Evolutionary conservation across 2,797 vertebrate species (phyloP), one percentile per base, ranked within the genome.

Genomic region (Darevskia mixta): DNA sequence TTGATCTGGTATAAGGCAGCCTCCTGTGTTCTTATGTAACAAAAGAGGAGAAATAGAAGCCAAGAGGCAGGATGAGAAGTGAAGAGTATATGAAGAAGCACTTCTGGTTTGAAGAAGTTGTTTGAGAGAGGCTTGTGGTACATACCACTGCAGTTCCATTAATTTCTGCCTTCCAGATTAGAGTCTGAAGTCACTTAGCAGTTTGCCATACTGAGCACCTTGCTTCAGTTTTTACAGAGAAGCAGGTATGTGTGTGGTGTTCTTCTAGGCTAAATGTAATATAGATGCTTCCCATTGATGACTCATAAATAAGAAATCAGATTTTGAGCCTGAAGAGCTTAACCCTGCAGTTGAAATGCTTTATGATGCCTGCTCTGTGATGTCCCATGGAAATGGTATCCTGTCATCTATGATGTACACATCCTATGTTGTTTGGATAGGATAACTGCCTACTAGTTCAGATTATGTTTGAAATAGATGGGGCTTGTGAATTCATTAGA

Each of bases 231-330:
- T 85, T 80, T 79, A 82, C 25, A 15, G 20, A 71, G 41, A 11
- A 58, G 7, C 20, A 90, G 89, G 90, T 92, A 93, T 93, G 91
- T 92, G 87, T 94, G 82, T 87, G 90, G 64, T 91, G 88, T 81
- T 75, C 89, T 90, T 94, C 89, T 55, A 92, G 93, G 91, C 93
- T 83, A 91, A 86, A 78, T 90, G 92, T 89, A 92, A 87, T 90
- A 72, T 83, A 91, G 88, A 86, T 93, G 89, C 90, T 91, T 87
- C 75, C 91, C 43, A 2, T 32, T 89, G 92, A 79, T 85, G 92
- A 85, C 87, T 94, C 15, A 23, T 0, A 86, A 90, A 82, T 83
- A 84, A 78, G 67, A 82, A 83, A 92, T 25, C 0, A 2, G 91
- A 88, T 91, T 89, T 94, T 91, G 82, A 89, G 27, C 92, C 87